phyloP scores from a whole-genome alignment of 2,888 invertebrate species.

The Pterostichus madidus region DNA sequence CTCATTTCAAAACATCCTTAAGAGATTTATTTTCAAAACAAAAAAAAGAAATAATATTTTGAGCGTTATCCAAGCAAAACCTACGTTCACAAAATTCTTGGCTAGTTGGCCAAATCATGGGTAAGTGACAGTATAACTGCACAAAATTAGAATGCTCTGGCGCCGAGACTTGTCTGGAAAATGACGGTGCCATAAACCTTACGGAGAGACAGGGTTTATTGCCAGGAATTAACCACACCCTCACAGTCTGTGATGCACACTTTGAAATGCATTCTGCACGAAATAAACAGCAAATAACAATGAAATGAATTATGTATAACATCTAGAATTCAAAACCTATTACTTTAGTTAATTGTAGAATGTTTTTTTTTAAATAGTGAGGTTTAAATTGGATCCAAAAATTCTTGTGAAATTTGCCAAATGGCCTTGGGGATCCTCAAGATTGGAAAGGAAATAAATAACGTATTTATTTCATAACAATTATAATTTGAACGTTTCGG shows the following conservation, averaged over 20 bases:
- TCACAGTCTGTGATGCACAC: background rate
- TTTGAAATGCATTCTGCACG: no score
- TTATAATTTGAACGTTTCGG: no score
- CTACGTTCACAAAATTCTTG: conserved; percentile 53
- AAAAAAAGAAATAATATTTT: conserved; percentile 56
- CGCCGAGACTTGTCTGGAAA: conserved; percentile 52
- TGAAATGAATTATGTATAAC: no score
- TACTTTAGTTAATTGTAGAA: no score
- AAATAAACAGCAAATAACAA: no score
- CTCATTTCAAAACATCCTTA: conserved; percentile 7
- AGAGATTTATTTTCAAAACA: conserved; percentile 30
- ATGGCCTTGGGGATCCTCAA: no score
- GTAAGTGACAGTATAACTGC: conserved; percentile 29
- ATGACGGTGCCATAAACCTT: conserved; percentile 19
- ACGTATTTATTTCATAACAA: no score
- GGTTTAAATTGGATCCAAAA: no score
- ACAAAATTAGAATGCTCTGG: conserved; percentile 48
- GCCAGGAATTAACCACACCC: background rate
- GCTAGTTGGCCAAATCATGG: conserved; percentile 26
- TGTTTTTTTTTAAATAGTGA: no score
- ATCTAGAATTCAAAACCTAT: no score
- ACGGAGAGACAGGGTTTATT: background rate
- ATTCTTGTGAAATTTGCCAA: no score
- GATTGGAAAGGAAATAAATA: no score
- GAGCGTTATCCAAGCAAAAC: conserved; percentile 48